Conservation (phyloP, 2,888 invertebrate genomes). For the Suillia variegata region DNA sequence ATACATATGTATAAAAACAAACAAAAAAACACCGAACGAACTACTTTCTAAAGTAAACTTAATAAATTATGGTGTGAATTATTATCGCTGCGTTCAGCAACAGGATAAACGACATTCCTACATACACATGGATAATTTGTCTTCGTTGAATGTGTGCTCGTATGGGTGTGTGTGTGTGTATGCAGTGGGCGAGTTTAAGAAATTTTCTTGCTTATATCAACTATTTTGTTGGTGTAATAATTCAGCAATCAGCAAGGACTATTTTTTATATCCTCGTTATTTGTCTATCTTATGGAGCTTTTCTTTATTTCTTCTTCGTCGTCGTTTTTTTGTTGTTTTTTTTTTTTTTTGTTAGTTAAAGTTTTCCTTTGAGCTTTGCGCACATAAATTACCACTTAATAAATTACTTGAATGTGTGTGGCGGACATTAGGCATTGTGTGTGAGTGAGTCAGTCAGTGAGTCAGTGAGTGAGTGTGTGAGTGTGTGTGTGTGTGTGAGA, state of each 20-base stretch:
- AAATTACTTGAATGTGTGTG: slow-evolving; percentile 36
- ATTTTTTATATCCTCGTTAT: slow-evolving; percentile 2
- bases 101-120: neutral
- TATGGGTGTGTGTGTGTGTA: neutral
- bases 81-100: too few relatives aligned
- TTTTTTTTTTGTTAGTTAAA: neutral
- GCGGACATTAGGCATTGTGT: slow-evolving; percentile 21
- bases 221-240: slow-evolving; percentile 15
- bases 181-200: neutral
- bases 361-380: slow-evolving; percentile 30
- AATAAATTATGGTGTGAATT: neutral
- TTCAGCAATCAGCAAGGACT: slow-evolving; percentile 16
- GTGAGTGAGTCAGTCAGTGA: neutral
- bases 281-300: neutral
- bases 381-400: slow-evolving; percentile 40
- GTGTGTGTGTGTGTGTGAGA: slow-evolving; percentile 2
- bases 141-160: slow-evolving; percentile 11
- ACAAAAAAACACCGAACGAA: neutral
- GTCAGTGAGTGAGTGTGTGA: slow-evolving; percentile 7
- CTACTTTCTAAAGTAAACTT: too few relatives aligned
- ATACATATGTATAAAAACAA: neutral
- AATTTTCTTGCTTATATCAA: neutral
- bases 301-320: neutral
- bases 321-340: neutral
- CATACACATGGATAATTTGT: slow-evolving; percentile 16